Conservation (phyloP, 2,797 vertebrate species). For the Trachurus trachurus region DNA sequence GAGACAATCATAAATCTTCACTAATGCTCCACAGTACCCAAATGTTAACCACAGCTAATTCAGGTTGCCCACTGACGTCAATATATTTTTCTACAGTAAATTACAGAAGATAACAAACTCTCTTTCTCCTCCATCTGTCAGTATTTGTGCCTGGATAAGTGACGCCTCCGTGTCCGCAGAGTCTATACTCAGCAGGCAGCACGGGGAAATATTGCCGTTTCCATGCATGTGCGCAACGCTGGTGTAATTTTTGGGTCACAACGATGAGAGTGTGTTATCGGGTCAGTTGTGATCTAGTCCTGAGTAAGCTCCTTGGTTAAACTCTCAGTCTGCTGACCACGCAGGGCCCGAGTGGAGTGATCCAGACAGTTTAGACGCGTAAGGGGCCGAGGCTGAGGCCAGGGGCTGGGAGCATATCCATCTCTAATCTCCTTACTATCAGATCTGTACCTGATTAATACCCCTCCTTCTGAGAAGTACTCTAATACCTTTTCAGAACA, state of each 20-base stretch:
- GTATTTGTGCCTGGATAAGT: neutral
- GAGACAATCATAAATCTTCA: neutral
- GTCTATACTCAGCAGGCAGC: slow-evolving; percentile 12
- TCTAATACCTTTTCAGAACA: slow-evolving; percentile 76
- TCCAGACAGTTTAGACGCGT: slow-evolving; percentile 75
- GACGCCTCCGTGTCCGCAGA: neutral
- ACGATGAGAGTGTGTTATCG: slow-evolving; percentile 79
- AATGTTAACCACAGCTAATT: neutral
- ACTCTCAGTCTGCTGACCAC: slow-evolving; percentile 85
- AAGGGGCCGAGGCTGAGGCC: slow-evolving; percentile 72
- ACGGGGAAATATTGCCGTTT: slow-evolving; percentile 7
- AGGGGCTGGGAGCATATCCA: slow-evolving; percentile 75
- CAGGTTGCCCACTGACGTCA: slow-evolving; percentile 3
- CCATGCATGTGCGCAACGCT: slow-evolving; percentile 10
- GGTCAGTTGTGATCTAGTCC: slow-evolving; percentile 84
- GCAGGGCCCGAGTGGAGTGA: slow-evolving; percentile 73
- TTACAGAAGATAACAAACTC: neutral
- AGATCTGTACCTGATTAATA: slow-evolving; percentile 85
- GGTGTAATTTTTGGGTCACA: slow-evolving; percentile 74
- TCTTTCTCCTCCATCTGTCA: neutral
- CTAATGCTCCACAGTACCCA: neutral
- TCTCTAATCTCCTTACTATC: slow-evolving; percentile 87
- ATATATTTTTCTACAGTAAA: slow-evolving; percentile 7
- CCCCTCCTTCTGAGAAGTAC: slow-evolving; percentile 75
- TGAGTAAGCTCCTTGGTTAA: slow-evolving; percentile 86